Evolutionary conservation across 2,113 vertebrate species (phyloP), one percentile per base, ranked within the genome.

Genomic region (Oceanites oceanicus): DNA sequence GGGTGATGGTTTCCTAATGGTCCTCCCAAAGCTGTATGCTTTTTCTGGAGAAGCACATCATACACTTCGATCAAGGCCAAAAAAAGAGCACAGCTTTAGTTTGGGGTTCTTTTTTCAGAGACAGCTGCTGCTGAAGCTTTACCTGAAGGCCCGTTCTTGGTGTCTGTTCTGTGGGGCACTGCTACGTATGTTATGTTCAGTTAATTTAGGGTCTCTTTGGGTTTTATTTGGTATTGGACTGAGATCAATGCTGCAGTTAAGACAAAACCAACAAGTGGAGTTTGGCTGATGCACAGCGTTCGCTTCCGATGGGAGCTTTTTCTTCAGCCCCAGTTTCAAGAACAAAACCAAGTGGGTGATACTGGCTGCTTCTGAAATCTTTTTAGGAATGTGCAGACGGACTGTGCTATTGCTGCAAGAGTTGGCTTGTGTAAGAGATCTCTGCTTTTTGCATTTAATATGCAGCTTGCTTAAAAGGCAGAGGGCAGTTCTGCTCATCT

Each of bases 141-240:
- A 5, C 27, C 50, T 11, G 7, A 5, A 45, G 72, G 19, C 32
- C 15, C 10, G 27, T 29, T 53, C 59, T 22, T 5, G 45, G 34
- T 45, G 53, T 15, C 42, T 25, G 20, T 6, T 34, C 82, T 10
- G 34, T 40, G 42, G 52, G 79, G 20, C 23, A 1, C 7, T 30
- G 30, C 74, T 47, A 0, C 0, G 0, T n/a, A n/a, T n/a, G 7
- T 34, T 22, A 1, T 0, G 0, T 7, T 45, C 44, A 5, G 36
- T 18, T 34, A 38, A 0, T 5, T 30, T 5, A 2, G 56, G 42
- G 40, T 34, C 15, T 32, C 62, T n/a, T 32, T 34, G 63, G 32
- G 42, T 7, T 76, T 32, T 29, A 1, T 73, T 42, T 68, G 79
- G 17, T 21, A 0, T 3, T 47, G 74, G 45, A 4, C 59, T 34